Percentiles rank a stretch among this genome's conserved stretches.
phyloP scores from a whole-genome alignment of 2,888 invertebrate species.

The Camponotus fellah region DNA sequence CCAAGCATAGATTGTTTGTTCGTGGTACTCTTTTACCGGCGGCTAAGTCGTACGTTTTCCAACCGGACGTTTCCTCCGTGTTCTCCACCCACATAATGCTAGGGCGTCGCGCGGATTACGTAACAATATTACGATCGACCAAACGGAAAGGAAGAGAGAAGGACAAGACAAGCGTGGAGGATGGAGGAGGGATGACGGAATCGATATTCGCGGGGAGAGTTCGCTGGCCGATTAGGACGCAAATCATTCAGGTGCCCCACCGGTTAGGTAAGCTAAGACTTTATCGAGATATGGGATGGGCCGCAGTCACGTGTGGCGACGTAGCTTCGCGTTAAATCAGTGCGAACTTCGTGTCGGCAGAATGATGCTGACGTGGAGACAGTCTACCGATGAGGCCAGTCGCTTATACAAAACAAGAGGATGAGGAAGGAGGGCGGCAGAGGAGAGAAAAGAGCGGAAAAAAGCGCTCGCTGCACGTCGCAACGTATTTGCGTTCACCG shows the following conservation, averaged over 20 bases:
- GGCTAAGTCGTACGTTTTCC: constrained; percentile 66
- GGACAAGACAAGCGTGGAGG: constrained; percentile 9
- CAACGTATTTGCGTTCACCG: constrained; percentile 79
- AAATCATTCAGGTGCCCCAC: constrained; percentile 81
- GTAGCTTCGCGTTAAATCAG: constrained; percentile 80
- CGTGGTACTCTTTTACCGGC: constrained; percentile 54
- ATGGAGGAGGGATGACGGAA: constrained; percentile 26
- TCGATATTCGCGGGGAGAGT: constrained; percentile 73
- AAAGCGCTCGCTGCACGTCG: constrained; percentile 77
- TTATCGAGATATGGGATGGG: constrained; percentile 79
- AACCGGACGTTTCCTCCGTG: constrained; percentile 72
- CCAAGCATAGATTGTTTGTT: constrained; percentile 56
- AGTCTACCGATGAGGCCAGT: constrained; percentile 74
- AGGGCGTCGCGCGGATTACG: constrained; percentile 68
- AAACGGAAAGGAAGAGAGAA: constrained; percentile 5
- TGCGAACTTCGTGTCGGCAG: constrained; percentile 69
- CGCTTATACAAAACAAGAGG: constrained; percentile 48
- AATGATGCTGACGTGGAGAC: constrained; percentile 80
- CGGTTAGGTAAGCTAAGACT: constrained; percentile 75
- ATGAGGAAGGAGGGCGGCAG: constrained; percentile 41
- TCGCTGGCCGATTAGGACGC: constrained; percentile 83
- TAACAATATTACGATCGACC: constrained; percentile 51
- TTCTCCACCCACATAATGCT: constrained; percentile 74
- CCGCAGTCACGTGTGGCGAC: constrained; percentile 84
- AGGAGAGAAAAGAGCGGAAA: constrained; percentile 49